A percentile compares a stretch with the other conserved stretches of the same genome.
Conservation (phyloP, 2,888 invertebrate genomes). For the Trichopria drosophilae region DNA sequence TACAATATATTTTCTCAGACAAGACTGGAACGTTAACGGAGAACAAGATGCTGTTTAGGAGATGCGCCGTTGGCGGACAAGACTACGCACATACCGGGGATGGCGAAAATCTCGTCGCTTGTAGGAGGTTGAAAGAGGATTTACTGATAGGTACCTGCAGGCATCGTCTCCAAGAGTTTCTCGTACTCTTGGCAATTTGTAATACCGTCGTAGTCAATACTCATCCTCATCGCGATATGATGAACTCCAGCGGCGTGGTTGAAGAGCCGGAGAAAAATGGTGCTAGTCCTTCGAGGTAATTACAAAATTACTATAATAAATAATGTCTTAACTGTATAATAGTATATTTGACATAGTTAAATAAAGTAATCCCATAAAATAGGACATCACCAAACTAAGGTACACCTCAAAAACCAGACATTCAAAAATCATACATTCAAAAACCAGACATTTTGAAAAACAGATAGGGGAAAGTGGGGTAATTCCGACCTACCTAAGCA, state of each 20-base stretch:
- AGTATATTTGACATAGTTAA: too few relatives aligned
- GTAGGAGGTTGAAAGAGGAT: constrained; percentile 61
- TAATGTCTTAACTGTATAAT: too few relatives aligned
- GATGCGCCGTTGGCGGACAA: constrained; percentile 84
- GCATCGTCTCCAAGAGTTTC: constrained; percentile 82
- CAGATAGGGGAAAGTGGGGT: too few relatives aligned
- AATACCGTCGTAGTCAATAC: constrained; percentile 95
- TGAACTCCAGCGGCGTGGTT: constrained; percentile 72
- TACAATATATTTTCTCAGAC: constrained; percentile 93
- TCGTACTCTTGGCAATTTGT: constrained; percentile 88
- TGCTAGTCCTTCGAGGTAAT: constrained; percentile 44
- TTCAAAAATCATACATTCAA: too few relatives aligned
- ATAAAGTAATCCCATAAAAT: too few relatives aligned
- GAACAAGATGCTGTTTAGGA: constrained; percentile 94
- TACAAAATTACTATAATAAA: too few relatives aligned
- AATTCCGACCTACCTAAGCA: too few relatives aligned
- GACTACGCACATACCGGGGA: constrained; percentile 86
- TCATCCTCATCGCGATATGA: constrained; percentile 75
- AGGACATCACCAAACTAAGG: too few relatives aligned
- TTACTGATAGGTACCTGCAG: constrained; percentile 63
- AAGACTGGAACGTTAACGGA: constrained; percentile 98
- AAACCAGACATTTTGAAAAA: too few relatives aligned
- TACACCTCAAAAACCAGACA: too few relatives aligned
- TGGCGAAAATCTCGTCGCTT: constrained; percentile 64
- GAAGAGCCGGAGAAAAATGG: constrained; percentile 58